These are phyloP conservation scores for Varanus komodoensis DNA, from an alignment of 2,113 vertebrate species.

Conservation along the genomic window DNA sequence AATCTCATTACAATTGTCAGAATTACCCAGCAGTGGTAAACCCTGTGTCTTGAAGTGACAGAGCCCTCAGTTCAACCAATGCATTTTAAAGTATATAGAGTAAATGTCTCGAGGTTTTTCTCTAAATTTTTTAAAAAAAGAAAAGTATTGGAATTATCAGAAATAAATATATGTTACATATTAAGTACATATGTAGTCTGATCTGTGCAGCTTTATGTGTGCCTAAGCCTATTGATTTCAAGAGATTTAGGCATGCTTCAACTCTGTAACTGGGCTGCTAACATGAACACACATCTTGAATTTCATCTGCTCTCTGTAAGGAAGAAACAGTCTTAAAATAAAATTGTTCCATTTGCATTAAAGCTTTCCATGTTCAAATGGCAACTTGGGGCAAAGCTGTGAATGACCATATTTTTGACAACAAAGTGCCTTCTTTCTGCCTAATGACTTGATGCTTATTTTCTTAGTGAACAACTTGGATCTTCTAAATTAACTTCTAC, in stretches of 20 bases:
- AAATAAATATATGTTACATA: not conserved
- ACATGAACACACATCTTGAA: not conserved
- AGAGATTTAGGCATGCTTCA: not conserved
- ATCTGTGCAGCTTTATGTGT: not conserved
- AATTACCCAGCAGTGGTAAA: not conserved
- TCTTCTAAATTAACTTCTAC: not conserved
- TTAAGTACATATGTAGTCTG: constrained; percentile 35
- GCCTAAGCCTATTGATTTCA: not conserved
- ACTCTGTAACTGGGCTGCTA: constrained; percentile 16
- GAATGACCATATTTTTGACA: constrained; percentile 24
- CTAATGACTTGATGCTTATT: constrained; percentile 17
- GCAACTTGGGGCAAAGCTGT: not conserved
- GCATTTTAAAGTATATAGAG: not conserved
- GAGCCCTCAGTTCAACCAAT: not conserved
- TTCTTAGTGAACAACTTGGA: not conserved
- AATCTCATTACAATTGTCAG: not conserved
- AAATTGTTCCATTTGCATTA: constrained; percentile 19
- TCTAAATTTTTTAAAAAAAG: too few relatives aligned
- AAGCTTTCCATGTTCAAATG: not conserved
- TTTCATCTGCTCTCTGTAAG: constrained; percentile 55
- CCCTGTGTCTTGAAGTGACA: not conserved
- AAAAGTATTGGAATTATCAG: too few relatives aligned
- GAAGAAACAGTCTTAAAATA: constrained; percentile 12
- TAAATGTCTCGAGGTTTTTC: not conserved
- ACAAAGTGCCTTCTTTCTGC: not conserved